Conservation (phyloP, 1,140 invertebrate genomes). For the Drosophila kohkoa region DNA sequence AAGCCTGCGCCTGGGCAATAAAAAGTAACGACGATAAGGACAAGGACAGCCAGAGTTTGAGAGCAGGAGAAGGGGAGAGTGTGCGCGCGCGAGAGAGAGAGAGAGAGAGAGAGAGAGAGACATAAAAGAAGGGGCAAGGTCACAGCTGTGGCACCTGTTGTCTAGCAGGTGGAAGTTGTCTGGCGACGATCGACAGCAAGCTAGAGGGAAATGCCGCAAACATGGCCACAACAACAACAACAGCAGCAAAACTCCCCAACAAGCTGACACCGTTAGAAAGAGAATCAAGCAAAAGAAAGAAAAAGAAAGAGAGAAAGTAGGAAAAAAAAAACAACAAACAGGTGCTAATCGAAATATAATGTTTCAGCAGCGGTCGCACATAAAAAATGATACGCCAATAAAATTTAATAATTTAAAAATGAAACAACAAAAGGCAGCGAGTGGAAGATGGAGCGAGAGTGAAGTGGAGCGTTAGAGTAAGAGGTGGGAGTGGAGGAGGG, state of each 20-base stretch:
- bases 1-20: conserved; percentile 40
- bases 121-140: background rate
- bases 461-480: conserved; percentile 13
- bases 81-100: background rate
- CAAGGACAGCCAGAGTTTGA: background rate
- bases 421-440: conserved; percentile 66
- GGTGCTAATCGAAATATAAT: conserved; percentile 83
- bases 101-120: conserved; percentile 9
- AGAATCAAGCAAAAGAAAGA: background rate
- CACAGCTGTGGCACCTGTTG: conserved; percentile 56
- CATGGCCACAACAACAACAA: conserved; percentile 32
- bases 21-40: conserved; percentile 29
- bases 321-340: conserved; percentile 62
- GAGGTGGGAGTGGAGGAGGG: no score
- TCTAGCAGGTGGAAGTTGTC: conserved; percentile 34
- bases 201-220: conserved; percentile 26
- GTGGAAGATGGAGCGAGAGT: conserved; percentile 1
- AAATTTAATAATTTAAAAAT: conserved; percentile 83
- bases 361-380: conserved; percentile 77
- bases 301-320: background rate
- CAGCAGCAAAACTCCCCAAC: background rate
- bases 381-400: conserved; percentile 82
- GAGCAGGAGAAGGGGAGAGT: background rate
- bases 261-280: no score
- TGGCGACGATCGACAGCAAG: conserved; percentile 57